Conservation (phyloP, 2,888 invertebrate genomes). For the Rotaria socialis region DNA sequence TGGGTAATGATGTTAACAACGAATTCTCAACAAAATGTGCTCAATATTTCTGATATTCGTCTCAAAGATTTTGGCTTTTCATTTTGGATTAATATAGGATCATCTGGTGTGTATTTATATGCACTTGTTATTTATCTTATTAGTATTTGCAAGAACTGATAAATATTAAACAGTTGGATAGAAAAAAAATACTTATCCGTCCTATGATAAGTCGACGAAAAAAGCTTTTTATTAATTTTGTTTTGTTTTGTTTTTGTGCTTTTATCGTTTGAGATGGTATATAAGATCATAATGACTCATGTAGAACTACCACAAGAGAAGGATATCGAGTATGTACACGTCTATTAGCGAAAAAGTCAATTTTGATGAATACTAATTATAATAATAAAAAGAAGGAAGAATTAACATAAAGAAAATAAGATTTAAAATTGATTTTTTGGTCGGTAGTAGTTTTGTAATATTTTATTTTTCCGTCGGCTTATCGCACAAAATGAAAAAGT, state of each 20-base stretch:
- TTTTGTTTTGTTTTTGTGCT: too few species aligned
- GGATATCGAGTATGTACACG: too few species aligned
- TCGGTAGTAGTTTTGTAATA: not conserved
- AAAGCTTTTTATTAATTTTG: not conserved
- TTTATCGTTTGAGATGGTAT: not conserved
- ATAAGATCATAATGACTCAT: too few species aligned
- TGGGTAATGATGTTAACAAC: slow-evolving; percentile 17
- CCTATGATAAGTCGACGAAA: not conserved
- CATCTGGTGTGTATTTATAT: not conserved
- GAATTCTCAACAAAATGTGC: not conserved
- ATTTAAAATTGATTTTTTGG: not conserved
- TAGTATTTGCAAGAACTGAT: not conserved
- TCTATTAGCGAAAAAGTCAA: not conserved
- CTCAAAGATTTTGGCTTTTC: slow-evolving; percentile 3
- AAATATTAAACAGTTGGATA: not conserved
- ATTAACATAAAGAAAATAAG: not conserved
- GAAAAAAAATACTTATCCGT: not conserved
- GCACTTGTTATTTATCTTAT: not conserved
- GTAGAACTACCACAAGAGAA: too few species aligned
- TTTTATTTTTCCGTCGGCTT: not conserved
- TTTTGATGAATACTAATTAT: not conserved
- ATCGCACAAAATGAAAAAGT: not conserved
- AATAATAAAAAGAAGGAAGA: not conserved
- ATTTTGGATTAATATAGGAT: not conserved
- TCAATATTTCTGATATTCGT: not conserved